Evolutionary conservation across 2,888 invertebrate genomes (phyloP).

Genomic region (Sarcophaga rosellei): DNA sequence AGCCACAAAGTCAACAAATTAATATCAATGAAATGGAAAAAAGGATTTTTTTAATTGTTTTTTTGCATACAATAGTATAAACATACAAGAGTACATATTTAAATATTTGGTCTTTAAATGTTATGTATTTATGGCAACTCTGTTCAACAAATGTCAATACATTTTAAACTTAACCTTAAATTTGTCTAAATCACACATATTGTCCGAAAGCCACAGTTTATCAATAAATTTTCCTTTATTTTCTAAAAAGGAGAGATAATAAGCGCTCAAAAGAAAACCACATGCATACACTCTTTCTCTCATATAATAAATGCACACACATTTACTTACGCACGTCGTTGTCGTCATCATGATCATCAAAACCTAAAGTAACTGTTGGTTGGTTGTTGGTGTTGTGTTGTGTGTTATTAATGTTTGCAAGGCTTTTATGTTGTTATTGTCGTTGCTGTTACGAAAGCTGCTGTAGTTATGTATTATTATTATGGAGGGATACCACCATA

Average conservation of each 20-base stretch:
- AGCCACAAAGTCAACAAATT: slow-evolving; percentile 49
- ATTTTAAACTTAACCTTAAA: slow-evolving; percentile 66
- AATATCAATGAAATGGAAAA: slow-evolving; percentile 43
- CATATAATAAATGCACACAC: slow-evolving; percentile 61
- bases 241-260: slow-evolving; percentile 2
- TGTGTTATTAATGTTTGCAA: background rate
- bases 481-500: slow-evolving; percentile 42
- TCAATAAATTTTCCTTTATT: slow-evolving; percentile 76
- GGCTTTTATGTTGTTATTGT: slow-evolving; percentile 37
- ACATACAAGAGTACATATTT: background rate
- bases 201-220: slow-evolving; percentile 76
- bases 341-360: no score
- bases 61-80: background rate
- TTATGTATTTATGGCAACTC: slow-evolving; percentile 58
- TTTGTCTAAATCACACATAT: slow-evolving; percentile 64
- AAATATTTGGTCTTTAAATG: background rate
- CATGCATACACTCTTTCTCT: background rate
- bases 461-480: slow-evolving; percentile 53
- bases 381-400: background rate
- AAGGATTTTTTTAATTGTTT: background rate
- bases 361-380: background rate
- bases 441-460: slow-evolving; percentile 30
- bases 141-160: slow-evolving; percentile 59
- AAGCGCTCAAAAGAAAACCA: slow-evolving; percentile 35
- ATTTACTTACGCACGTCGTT: background rate